Evolutionary conservation across 1,140 invertebrate genomes (phyloP).

Genomic region (Halyomorpha halys): DNA sequence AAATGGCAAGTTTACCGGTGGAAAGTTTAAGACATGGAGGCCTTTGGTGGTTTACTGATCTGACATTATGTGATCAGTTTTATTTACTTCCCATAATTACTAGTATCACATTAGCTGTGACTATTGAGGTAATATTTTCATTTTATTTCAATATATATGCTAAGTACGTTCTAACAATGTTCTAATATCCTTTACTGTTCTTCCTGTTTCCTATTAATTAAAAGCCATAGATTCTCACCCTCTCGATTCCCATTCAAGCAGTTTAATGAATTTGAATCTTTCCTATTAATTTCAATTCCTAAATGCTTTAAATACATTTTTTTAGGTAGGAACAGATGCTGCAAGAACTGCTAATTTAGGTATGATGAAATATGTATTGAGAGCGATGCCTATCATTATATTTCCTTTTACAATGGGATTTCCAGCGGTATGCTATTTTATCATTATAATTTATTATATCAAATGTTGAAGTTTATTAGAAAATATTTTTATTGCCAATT

Average conservation of each 20-base stretch:
- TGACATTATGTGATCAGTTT: conserved; percentile 82
- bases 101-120: conserved; percentile 62
- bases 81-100: conserved; percentile 81
- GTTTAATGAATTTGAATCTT: too few species aligned
- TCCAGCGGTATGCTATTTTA: conserved; percentile 47
- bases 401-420: conserved; percentile 82
- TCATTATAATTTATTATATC: neutral
- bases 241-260: too few species aligned
- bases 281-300: too few species aligned
- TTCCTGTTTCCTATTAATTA: too few species aligned
- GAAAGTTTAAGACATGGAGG: conserved; percentile 83
- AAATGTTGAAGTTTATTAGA: too few species aligned
- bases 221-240: too few species aligned
- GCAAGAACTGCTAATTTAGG: conserved; percentile 52
- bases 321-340: conserved; percentile 64
- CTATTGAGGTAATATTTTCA: conserved; percentile 53
- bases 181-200: too few species aligned
- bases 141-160: too few species aligned
- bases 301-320: conserved; percentile 18
- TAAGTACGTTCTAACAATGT: too few species aligned
- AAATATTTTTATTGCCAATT: conserved; percentile 17
- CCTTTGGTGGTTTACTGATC: conserved; percentile 82
- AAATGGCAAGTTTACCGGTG: conserved; percentile 78
- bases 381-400: conserved; percentile 66
- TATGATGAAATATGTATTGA: conserved; percentile 59